Percentiles rank a stretch among this genome's conserved stretches.
Conservation (phyloP, 2,888 invertebrate genomes). For the Byasa hedistus region DNA sequence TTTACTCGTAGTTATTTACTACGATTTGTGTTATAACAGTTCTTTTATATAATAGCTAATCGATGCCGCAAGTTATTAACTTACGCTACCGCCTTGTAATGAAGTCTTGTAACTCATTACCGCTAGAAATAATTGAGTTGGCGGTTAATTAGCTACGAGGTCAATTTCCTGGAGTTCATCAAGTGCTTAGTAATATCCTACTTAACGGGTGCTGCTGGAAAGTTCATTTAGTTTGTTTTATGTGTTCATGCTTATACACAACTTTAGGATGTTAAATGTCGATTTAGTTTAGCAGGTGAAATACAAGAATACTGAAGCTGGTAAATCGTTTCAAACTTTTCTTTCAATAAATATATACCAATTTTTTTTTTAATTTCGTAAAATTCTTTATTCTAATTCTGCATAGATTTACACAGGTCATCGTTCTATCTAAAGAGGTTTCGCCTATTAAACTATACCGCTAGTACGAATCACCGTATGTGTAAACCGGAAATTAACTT, state of each 20-base stretch:
- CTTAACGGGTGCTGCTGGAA: background rate
- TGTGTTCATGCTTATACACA: background rate
- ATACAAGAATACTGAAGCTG: too few relatives aligned
- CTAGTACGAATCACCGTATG: background rate
- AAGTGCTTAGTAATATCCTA: conserved; percentile 4
- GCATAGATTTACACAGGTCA: background rate
- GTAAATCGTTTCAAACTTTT: too few relatives aligned
- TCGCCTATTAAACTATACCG: background rate
- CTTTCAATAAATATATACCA: too few relatives aligned
- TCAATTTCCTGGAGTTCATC: conserved; percentile 18
- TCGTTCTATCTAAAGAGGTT: background rate
- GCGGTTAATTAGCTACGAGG: conserved; percentile 23
- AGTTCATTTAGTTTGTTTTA: background rate
- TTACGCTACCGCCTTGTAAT: conserved; percentile 19
- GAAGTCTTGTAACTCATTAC: conserved; percentile 27
- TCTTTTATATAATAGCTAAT: background rate
- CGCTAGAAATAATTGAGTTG: conserved; percentile 23
- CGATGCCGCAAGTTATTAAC: conserved; percentile 21
- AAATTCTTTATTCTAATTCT: too few relatives aligned
- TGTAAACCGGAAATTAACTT: conserved; percentile 6
- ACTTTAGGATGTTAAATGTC: too few relatives aligned
- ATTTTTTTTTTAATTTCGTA: too few relatives aligned
- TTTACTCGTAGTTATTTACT: too few relatives aligned
- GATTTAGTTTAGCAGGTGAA: too few relatives aligned
- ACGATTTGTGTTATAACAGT: too few relatives aligned